phyloP scores from a whole-genome alignment of 35 echinoderm and acorn worm species.

The Ptychodera flava region DNA sequence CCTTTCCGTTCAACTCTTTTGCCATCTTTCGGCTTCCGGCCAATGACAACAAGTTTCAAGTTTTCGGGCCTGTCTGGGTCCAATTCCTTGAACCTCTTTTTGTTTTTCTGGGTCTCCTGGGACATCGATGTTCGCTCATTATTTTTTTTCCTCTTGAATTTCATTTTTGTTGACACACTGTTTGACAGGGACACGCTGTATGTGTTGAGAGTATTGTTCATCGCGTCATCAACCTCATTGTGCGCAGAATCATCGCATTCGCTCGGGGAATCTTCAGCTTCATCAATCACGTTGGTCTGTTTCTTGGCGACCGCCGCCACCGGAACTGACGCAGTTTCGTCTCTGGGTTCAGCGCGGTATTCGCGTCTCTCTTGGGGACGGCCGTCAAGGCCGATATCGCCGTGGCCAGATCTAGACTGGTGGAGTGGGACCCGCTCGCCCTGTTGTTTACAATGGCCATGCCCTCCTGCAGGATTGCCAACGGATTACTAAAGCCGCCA shows the following conservation, averaged over 20 bases:
- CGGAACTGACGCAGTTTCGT: too few relatives aligned
- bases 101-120: slow-evolving; percentile 3
- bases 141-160: slow-evolving; percentile 30
- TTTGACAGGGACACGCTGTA: slow-evolving; percentile 38
- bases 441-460: slow-evolving; percentile 65
- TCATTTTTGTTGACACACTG: slow-evolving; percentile 30
- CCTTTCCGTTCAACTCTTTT: slow-evolving; percentile 15
- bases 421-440: neutral
- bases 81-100: slow-evolving; percentile 26
- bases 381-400: neutral
- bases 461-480: slow-evolving; percentile 83
- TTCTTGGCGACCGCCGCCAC: too few relatives aligned
- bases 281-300: too few relatives aligned
- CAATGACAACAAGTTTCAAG: neutral
- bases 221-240: neutral
- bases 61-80: slow-evolving; percentile 19
- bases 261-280: neutral
- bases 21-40: neutral
- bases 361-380: neutral
- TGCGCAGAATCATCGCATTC: neutral
- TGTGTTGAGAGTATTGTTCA: slow-evolving; percentile 1
- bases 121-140: neutral
- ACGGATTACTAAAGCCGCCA: slow-evolving; percentile 72
- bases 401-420: neutral
- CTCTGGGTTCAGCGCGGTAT: too few relatives aligned